Evolutionary conservation across 1,140 invertebrate species (phyloP), one percentile per base, ranked within the genome.

Genomic region (Onthophagus taurus): DNA sequence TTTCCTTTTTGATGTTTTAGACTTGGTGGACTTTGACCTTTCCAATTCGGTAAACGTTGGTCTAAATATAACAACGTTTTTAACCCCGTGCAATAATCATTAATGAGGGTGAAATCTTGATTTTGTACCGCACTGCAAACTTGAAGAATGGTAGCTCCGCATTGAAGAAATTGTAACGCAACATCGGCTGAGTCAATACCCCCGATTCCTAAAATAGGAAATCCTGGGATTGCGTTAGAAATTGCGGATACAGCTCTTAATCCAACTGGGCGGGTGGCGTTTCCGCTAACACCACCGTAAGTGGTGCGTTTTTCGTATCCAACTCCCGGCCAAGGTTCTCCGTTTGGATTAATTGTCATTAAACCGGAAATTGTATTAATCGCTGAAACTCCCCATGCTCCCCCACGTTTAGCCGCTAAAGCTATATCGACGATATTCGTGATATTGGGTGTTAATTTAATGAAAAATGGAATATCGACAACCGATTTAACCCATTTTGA

Each of bases 391-490:
- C 96, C 96, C 63, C 84, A 78, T 9, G 95, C 95, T 24, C 83
- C 79, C 38, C 92, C 89, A 75, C 95, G 80, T 55, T 87, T 71
- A 3, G 95, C 95, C 1, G 95, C 96, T 55, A 62, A 71, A 0
- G 96, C 94, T 52, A 99, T 93, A 4, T 68, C 66, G 1, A 85
- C 79, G 31, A 98, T 91, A 51, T 96, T 83, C 0, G 95, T 98
- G 0, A 98, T 93, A 63, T 98, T 99, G 1, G 96, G 96, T 0
- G 96, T 99, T 33, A 99, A 61, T 70, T 99, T 99, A 2, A 95
- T 79, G 69, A 99, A 98, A 68, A 98, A 87, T n/a, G 96, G 96
- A 53, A 99, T 92, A 56, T 85, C 87, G 2, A 92, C 79, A 1
- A 83, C 80, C 20, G 69, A 71, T 45, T 80, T 71, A 2, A 98